Base-by-base conservation (phyloP, 2,113 vertebrate genomes). In the Prunella fulvescens region DNA sequence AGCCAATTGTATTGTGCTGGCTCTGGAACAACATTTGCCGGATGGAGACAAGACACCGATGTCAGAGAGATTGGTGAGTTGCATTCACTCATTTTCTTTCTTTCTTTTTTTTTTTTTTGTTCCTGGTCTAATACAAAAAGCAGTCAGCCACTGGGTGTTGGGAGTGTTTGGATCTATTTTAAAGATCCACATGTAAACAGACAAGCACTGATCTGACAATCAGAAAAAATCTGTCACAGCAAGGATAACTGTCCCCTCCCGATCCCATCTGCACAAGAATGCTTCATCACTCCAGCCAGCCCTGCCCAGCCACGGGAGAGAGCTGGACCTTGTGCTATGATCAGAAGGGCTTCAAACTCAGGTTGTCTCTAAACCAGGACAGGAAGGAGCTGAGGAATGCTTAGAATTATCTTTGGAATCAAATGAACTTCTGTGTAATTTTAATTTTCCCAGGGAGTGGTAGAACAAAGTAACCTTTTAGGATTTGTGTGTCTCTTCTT, bases 1-100 rank as follows among this genome's bases (percentile, higher is more conserved):
- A 92, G 99, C 99, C 93, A 99, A 99, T 98, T 99, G 99, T 96
- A 99, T 99, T 14, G 99, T 99, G 72, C 95, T 99, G 98, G 99
- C 99, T 12, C 92, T 99, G 98, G 99, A 99, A 94, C 99, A 99
- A 91, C 99, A 99, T 96, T 98, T 99, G 33, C 99, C 99, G 5
- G 99, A 98, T 60, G 98, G 95, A 39, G 99, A 99, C 97, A 99
- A 99, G 97, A 99, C 99, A 5, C 99, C 99, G 12, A 99, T 99
- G 99, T 99, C 99, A 23, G 98, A 99, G 92, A 98, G 99, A 88
- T 33, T 99, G 99, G 99, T 99, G 94, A 99, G 99, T 98, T 70
- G 17, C 35, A 12, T 62, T 88, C 19, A 50, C 81, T 88, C 86
- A 39, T 79, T 74, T 79, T n/a, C 12, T 5, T 37, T 44, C n/a